Base-by-base conservation (phyloP, 2,888 invertebrate genomes). In the Tanytarsus gracilentus region DNA sequence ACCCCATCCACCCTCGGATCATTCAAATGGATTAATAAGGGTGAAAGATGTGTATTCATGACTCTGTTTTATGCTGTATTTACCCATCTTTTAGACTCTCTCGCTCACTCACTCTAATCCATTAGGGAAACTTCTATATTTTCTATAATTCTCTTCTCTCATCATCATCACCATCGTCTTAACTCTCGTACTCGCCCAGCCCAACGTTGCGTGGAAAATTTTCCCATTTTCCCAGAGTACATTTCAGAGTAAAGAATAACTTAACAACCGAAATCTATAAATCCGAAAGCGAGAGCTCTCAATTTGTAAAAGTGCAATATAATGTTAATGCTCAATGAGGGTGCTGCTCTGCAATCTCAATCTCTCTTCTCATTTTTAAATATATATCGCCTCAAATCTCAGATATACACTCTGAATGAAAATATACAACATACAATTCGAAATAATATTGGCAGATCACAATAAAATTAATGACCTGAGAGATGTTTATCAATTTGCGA, bases 381-480 rank as follows among this genome's bases (percentile, higher is more conserved):
- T n/a, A n/a, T n/a, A n/a, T n/a, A n/a, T n/a, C n/a, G n/a, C n/a
- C n/a, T n/a, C n/a, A n/a, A n/a, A n/a, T n/a, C n/a, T n/a, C n/a
- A n/a, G n/a, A n/a, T n/a, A n/a, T n/a, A n/a, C n/a, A n/a, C n/a
- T n/a, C n/a, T n/a, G n/a, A n/a, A n/a, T n/a, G n/a, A n/a, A n/a
- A n/a, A n/a, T n/a, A n/a, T n/a, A n/a, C n/a, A 36, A 36, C 16
- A 14, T n/a, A n/a, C 36, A 36, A 36, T 36, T 36, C 14, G 55
- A 55, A 55, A 18, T 26, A 55, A 39, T n/a, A 56, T 40, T 56
- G 40, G 40, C n/a, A 53, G 21, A 58, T 58, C 40, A 30, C 58
- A 58, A 58, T 58, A 58, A 58, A 58, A 58, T 58, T 58, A 58
- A 58, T 58, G 58, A 58, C 58, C 58, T 58, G 58, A 58, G 58